Percentiles rank a stretch among this genome's conserved stretches.
These are phyloP conservation scores for Neoniphon sammara DNA, from an alignment of 2,797 vertebrate species.

Conservation along the genomic window DNA sequence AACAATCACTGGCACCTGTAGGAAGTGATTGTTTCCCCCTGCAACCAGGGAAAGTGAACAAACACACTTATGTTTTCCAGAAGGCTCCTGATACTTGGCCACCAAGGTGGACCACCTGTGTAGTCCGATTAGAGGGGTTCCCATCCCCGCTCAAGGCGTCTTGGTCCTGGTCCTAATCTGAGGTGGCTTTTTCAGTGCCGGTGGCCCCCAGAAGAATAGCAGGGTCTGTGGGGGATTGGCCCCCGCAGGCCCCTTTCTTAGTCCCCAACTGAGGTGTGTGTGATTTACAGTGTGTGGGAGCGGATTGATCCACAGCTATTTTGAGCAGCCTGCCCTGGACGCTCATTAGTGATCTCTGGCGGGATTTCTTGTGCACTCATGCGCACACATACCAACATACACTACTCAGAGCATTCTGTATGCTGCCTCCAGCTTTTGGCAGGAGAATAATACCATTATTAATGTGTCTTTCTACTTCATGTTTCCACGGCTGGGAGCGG, in stretches of 20 bases:
- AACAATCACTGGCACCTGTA: not conserved
- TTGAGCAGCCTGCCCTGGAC: slow-evolving; percentile 57
- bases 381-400: slow-evolving; percentile 60
- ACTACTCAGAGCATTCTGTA: slow-evolving; percentile 52
- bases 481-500: slow-evolving; percentile 65
- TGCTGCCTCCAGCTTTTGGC: slow-evolving; percentile 64
- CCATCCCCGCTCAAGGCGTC: slow-evolving; percentile 68
- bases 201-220: slow-evolving; percentile 74
- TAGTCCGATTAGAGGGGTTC: slow-evolving; percentile 71
- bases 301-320: slow-evolving; percentile 80
- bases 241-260: slow-evolving; percentile 62
- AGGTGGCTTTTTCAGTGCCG: slow-evolving; percentile 58
- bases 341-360: slow-evolving; percentile 78
- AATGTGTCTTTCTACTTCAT: slow-evolving; percentile 57
- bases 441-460: slow-evolving; percentile 50
- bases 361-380: slow-evolving; percentile 64
- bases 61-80: slow-evolving; percentile 38
- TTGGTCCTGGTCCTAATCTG: slow-evolving; percentile 43
- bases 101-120: slow-evolving; percentile 86
- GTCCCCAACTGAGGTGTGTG: slow-evolving; percentile 75
- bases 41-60: slow-evolving; percentile 21
- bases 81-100: slow-evolving; percentile 67
- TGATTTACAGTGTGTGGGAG: slow-evolving; percentile 85
- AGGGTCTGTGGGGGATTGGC: slow-evolving; percentile 57
- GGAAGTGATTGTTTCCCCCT: slow-evolving; percentile 41